Base-by-base conservation (phyloP, 2,888 invertebrate genomes). In the Pammene aurita region DNA sequence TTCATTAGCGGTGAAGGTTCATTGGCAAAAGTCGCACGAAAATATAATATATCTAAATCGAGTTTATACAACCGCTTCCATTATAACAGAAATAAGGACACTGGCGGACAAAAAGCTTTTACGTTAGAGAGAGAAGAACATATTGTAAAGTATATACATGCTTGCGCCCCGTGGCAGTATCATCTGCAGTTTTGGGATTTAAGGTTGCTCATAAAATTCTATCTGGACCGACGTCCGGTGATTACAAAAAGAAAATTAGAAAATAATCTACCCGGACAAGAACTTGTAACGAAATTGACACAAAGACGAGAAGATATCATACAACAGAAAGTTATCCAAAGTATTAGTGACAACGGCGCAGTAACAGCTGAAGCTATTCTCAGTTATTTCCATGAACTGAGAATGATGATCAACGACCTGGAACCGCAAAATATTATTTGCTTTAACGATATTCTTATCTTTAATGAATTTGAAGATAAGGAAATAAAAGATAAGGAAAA, bases 181-280 rank as follows among this genome's bases (percentile, higher is more conserved):
- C 50, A 41, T 26, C 38, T 62, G 16, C 50, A 62, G 10, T 9
- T 13, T n/a, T 62, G 62, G 62, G 62, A 62, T 41, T 9, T 62
- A 62, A 50, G 50, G 52, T 16, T 52, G 10, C 62, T 62, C 10
- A 62, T 62, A 52, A 62, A 62, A 62, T 62, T 62, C n/a, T 62
- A 62, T 41, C 62, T 62, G 18, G 62, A 62, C 7, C 50, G 62
- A 52, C 62, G 62, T 13, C 62, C 62, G 38, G 52, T 52, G 5
- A 41, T 62, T 41, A 18, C 62, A 38, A 62, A 41, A 50, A 52
- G 62, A n/a, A 62, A 62, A 41, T 18, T 62, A 50, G 62, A 62
- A 6, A 62, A 62, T 38, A 62, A 62, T 41, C 10, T 62, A 50
- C 62, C 62, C 0, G 62, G 62, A n/a, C 38, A 13, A 26, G 62